Evolutionary conservation across 2,888 invertebrate species (phyloP), one percentile per base, ranked within the genome.

Genomic region (Oscheius sp.): DNA sequence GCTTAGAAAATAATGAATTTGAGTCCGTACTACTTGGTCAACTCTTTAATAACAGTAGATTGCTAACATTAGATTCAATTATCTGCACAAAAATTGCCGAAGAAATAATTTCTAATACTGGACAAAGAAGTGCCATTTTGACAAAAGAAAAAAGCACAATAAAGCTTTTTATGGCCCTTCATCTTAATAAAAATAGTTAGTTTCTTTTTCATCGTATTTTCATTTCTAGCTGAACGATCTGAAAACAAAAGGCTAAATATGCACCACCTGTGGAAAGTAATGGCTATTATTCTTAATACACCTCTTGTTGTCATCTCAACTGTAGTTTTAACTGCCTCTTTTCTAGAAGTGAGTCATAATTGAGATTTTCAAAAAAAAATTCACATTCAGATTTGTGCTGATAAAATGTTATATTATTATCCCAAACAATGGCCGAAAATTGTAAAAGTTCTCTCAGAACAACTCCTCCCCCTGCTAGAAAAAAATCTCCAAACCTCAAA

Each of bases 21-120:
- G 52, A 65, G 25, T 52, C 52, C 3, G 65, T 65, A 6, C 53
- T 65, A 3, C 23, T 65, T 8, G 65, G 65, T 3, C 65, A 53
- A 34, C 39, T 65, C 37, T 65, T 65, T 52, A 52, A 10, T 8
- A 23, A 27, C 37, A 52, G 52, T 37, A 20, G 20, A 17, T 39
- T 65, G 17, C 25, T 65, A 1, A 20, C 50, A 8, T 20, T 65
- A 2, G 65, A 65, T 25, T 34, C 29, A 33, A 15, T n/a, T 4
- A 23, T 50, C 25, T 48, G 50, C n/a, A 31, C 27, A 5, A 65
- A 23, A 20, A 37, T 50, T 29, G 65, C 33, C n/a, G 48, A 34
- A 15, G 50, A 8, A 3, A 3, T 48, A 6, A 31, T 20, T 1
- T 4, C 31, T n/a, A 23, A 65, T 12, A 39, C 65, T 4, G 25